Percentiles rank a stretch among this genome's conserved stretches.
phyloP scores from a whole-genome alignment of 2,888 invertebrate species.

The Luffia ferchaultella region DNA sequence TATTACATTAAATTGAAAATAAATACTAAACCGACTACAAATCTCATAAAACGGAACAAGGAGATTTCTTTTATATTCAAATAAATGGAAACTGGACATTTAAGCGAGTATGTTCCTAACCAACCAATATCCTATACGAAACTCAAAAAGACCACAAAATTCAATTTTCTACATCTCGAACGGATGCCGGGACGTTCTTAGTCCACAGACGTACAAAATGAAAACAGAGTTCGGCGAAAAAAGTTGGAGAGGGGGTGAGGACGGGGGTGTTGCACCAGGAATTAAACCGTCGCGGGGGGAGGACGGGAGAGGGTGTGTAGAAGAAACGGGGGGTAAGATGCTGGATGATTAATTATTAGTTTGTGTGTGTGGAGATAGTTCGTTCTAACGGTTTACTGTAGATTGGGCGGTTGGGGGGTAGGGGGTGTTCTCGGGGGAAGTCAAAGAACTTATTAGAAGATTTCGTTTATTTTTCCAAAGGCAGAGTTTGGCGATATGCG shows the following conservation, averaged over 20 bases:
- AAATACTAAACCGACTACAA: too few relatives aligned
- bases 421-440: too few relatives aligned
- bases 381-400: constrained; percentile 1
- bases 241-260: constrained; percentile 33
- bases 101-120: too few relatives aligned
- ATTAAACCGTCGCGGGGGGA: constrained; percentile 45
- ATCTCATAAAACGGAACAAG: too few relatives aligned
- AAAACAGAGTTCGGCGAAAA: constrained; percentile 49
- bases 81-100: too few relatives aligned
- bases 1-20: too few relatives aligned
- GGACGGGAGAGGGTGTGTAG: constrained; percentile 24
- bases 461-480: too few relatives aligned
- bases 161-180: constrained; percentile 52
- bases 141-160: constrained; percentile 61
- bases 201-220: constrained; percentile 46
- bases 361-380: constrained; percentile 55
- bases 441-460: too few relatives aligned
- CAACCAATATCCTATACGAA: constrained; percentile 50
- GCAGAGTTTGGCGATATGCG: too few relatives aligned
- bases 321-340: constrained; percentile 35
- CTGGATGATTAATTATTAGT: constrained; percentile 65
- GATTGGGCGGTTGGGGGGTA: not conserved
- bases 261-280: constrained; percentile 47
- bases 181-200: constrained; percentile 27
- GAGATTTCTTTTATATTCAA: too few relatives aligned